These are phyloP conservation scores for Proterorhinus semilunaris DNA, from an alignment of 2,113 vertebrate species.

Conservation along the genomic window DNA sequence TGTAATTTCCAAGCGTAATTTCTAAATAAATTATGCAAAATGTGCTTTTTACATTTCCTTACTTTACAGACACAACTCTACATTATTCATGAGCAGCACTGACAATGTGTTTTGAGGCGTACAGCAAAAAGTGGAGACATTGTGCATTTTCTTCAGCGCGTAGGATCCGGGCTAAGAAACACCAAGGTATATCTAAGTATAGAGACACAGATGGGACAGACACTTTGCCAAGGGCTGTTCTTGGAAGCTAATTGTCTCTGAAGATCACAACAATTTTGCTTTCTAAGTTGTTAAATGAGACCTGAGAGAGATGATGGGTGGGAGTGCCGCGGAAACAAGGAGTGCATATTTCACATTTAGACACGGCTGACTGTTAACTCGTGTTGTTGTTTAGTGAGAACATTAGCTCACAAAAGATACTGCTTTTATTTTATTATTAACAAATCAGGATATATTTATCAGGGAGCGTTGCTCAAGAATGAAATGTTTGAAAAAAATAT, in stretches of 20 bases:
- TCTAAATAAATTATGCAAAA: not conserved
- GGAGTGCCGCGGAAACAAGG: constrained; percentile 43
- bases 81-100: not conserved
- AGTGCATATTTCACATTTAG: constrained; percentile 54
- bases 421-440: constrained; percentile 7
- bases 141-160: constrained; percentile 39
- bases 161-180: constrained; percentile 25
- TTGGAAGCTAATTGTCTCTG: constrained; percentile 46
- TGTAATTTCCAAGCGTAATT: too few species aligned
- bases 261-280: constrained; percentile 37
- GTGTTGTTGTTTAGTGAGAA: constrained; percentile 25
- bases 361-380: constrained; percentile 39
- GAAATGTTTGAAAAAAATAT: constrained; percentile 25
- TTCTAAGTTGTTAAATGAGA: constrained; percentile 55
- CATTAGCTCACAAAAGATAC: constrained; percentile 16
- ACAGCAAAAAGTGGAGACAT: constrained; percentile 6
- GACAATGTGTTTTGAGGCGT: not conserved
- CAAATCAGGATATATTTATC: constrained; percentile 12
- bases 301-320: constrained; percentile 48
- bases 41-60: not conserved
- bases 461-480: constrained; percentile 16
- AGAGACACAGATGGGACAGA: constrained; percentile 43
- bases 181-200: constrained; percentile 35
- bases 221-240: constrained; percentile 35
- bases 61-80: not conserved